Conservation (phyloP, 2,113 vertebrate genomes). For the Lepus europaeus region DNA sequence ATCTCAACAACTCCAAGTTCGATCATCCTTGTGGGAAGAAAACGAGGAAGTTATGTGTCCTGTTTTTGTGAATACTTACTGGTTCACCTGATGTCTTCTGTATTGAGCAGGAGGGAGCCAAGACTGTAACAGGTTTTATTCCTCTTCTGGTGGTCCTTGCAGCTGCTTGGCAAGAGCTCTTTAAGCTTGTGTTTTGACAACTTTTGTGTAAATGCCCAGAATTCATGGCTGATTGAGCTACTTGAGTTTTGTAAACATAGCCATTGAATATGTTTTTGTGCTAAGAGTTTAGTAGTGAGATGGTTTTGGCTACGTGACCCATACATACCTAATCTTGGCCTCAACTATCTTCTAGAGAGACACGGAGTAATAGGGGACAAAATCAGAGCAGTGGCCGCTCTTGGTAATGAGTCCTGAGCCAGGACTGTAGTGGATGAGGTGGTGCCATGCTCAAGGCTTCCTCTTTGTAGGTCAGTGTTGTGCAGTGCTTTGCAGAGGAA, state of each 20-base stretch:
- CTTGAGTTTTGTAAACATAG: conserved; percentile 48
- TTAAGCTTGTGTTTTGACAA: conserved; percentile 65
- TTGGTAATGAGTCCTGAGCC: background rate
- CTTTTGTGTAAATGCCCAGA: conserved; percentile 72
- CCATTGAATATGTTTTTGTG: background rate
- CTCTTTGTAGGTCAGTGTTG: background rate
- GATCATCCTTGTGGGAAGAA: conserved; percentile 54
- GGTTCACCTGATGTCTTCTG: background rate
- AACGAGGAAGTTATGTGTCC: background rate
- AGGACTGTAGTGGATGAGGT: background rate
- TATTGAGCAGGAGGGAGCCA: background rate
- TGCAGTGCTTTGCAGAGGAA: background rate
- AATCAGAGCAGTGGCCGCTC: background rate
- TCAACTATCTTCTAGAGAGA: conserved; percentile 19
- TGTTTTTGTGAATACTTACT: background rate
- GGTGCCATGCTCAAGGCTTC: fast-evolving
- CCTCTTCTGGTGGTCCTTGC: conserved; percentile 29
- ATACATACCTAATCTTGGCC: background rate
- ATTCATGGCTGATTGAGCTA: conserved; percentile 59
- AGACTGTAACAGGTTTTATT: conserved; percentile 53
- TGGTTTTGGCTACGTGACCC: background rate
- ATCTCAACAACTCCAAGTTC: background rate
- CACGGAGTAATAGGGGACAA: background rate
- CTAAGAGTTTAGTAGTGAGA: background rate
- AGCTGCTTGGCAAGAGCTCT: conserved; percentile 62